Percentiles rank a stretch among this genome's conserved stretches.
Conservation (phyloP, 2,888 invertebrate genomes). For the Xestia c-nigrum region DNA sequence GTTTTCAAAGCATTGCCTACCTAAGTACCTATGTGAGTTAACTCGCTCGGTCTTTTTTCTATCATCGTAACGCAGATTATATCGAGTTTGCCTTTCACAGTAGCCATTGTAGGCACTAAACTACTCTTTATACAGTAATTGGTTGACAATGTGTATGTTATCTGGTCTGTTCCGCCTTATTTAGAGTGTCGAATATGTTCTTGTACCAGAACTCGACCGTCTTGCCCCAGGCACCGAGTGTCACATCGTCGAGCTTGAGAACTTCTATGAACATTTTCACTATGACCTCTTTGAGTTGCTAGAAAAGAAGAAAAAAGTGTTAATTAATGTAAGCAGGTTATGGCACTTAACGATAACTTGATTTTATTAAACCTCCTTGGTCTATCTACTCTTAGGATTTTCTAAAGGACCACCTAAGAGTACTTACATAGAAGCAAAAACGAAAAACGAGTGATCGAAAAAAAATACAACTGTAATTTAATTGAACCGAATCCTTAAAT, state of each 20-base stretch:
- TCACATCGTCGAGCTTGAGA: constrained; percentile 79
- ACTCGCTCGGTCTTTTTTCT: constrained; percentile 40
- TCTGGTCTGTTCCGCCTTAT: constrained; percentile 66
- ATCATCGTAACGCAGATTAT: constrained; percentile 50
- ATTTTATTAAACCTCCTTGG: not conserved
- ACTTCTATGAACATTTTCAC: constrained; percentile 87
- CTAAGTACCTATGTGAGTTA: not conserved
- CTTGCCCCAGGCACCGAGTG: constrained; percentile 85
- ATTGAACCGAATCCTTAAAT: constrained; percentile 1
- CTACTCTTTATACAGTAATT: constrained; percentile 59
- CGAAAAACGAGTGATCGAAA: not conserved
- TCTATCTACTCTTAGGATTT: not conserved
- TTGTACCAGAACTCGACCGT: constrained; percentile 88
- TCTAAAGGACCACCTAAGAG: not conserved
- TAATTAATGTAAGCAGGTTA: not conserved
- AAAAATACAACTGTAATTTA: not conserved
- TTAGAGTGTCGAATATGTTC: constrained; percentile 83
- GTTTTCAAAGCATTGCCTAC: not conserved
- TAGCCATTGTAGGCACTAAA: constrained; percentile 60
- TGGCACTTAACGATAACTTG: not conserved
- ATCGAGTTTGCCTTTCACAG: constrained; percentile 61
- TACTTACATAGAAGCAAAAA: not conserved
- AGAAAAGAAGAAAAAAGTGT: constrained; percentile 60
- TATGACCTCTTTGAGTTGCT: constrained; percentile 86
- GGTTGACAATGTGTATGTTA: constrained; percentile 69